Base-by-base conservation (phyloP, 2,797 vertebrate species). In the Pangasius mekongensis region DNA sequence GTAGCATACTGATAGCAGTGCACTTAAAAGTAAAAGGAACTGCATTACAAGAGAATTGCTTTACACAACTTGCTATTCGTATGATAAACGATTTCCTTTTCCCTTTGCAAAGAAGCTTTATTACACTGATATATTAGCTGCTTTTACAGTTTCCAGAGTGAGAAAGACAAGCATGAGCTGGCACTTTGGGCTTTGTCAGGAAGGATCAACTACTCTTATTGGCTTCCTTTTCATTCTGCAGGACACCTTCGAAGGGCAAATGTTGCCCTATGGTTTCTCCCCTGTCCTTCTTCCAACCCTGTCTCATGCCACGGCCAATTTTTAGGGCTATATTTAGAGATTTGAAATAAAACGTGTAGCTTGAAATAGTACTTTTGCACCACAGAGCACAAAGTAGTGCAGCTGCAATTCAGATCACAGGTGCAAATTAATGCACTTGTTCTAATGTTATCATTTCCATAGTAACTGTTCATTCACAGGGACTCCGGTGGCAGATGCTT, bases 201-300 rank as follows among this genome's bases (percentile, higher is more conserved):
- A 78, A 47, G 33, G 16, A 8, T 54, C 27, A 13, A 10, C 11
- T 77, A 54, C 64, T 86, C 49, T 78, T 39, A 49, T 22, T 85
- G 69, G 18, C 52, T 58, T 62, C 14, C 7, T 47, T 36, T 84
- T 87, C n/a, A 49, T 47, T 88, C 11, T 27, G 20, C 77, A 27
- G 69, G 85, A 78, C 76, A 24, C 33, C 81, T 87, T 89, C 85
- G 54, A 87, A 87, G 24, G 33, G 39, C 18, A 33, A 84, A 83
- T 77, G 62, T 58, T 20, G 33, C 81, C 20, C 43, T 52, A 43
- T 27, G 58, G 36, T 67, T 74, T 87, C 43, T 74, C 33, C 27
- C 18, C 33, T 47, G 60, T 22, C 47, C 33, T 73, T 24, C 5
- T 49, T 87, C 24, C 22, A 22, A 14, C 81, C 69, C 2, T 60